phyloP scores from a whole-genome alignment of 2,797 vertebrate species.

The Sylvilagus floridanus region DNA sequence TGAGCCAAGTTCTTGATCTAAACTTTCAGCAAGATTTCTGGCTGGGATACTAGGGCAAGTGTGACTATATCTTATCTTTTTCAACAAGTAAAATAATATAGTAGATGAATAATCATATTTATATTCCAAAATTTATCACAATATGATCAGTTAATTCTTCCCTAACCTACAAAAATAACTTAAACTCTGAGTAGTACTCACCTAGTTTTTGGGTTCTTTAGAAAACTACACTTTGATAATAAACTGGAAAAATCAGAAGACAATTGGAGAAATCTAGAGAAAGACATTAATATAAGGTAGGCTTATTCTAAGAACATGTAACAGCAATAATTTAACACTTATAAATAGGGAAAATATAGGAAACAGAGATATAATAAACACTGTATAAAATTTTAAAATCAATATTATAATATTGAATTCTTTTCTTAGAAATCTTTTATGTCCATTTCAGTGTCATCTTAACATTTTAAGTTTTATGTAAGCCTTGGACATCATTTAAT shows the following conservation, averaged over 20 bases:
- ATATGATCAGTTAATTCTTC: background rate
- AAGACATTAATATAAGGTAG: background rate
- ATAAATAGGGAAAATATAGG: background rate
- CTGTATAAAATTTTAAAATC: background rate
- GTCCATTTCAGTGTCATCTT: background rate
- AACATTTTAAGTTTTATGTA: constrained; percentile 5
- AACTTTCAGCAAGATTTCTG: constrained; percentile 16
- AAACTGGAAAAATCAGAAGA: background rate
- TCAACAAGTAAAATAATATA: background rate
- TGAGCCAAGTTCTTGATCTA: background rate
- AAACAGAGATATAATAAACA: background rate
- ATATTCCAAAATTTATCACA: background rate
- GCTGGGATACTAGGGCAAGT: background rate
- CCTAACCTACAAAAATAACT: background rate
- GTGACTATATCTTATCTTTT: background rate
- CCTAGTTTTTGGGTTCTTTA: background rate
- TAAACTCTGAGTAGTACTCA: background rate
- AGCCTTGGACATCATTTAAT: background rate
- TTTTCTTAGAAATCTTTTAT: background rate
- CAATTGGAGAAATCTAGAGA: background rate
- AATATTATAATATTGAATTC: background rate
- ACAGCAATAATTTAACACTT: too few relatives aligned
- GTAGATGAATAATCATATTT: background rate
- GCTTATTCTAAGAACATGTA: background rate
- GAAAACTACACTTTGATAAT: background rate